Base-by-base conservation (phyloP, 2,797 vertebrate genomes). In the Sebastes matsubarae region DNA sequence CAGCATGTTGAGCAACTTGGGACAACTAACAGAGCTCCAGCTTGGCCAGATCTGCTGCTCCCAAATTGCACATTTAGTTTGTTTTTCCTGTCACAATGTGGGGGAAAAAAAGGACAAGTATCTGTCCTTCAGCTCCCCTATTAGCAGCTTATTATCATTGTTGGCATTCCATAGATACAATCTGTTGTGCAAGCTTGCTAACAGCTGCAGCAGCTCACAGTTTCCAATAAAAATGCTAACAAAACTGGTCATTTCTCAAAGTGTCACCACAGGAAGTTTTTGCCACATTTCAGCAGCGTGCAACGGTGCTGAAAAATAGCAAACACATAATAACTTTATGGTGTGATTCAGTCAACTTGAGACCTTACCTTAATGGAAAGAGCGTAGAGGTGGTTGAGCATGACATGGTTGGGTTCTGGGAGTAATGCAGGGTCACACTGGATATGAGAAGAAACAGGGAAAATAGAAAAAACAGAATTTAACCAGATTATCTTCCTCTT, bases 351-450 rank as follows among this genome's bases (percentile, higher is more conserved):
- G 46, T 71, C 10, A 29, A 16, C 27, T 24, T 42, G 16, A 60
- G 68, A 38, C 24, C 82, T 90, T 90, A 99, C 99, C 97, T 99
- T 99, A 86, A 99, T 99, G 42, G 99, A 99, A 20, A 99, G 97
- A 0, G 99, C 99, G 0, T 99, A 99, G 14, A 99, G 97, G 90
- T 99, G 99, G 92, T 99, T 99, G 72, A 99, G 54, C 98, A 99
- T 99, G 69, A 99, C 99, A 0, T 99, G 99, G 85, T 99, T 99
- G 72, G 99, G 99, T 79, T 99, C 99, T 0, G 99, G 99, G 32
- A 99, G 97, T 42, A 99, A 90, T 0, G 99, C 98, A 1, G 99
- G 99, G 59, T 99, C 99, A n/a, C 99, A 99, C 99, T 99, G 92
- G 27, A 70, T 22, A 42, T 18, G 22, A 59, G 55, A 30, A 85